These are phyloP conservation scores for Esperia sulphurella DNA, from an alignment of 2,888 invertebrate species.

Conservation along the genomic window DNA sequence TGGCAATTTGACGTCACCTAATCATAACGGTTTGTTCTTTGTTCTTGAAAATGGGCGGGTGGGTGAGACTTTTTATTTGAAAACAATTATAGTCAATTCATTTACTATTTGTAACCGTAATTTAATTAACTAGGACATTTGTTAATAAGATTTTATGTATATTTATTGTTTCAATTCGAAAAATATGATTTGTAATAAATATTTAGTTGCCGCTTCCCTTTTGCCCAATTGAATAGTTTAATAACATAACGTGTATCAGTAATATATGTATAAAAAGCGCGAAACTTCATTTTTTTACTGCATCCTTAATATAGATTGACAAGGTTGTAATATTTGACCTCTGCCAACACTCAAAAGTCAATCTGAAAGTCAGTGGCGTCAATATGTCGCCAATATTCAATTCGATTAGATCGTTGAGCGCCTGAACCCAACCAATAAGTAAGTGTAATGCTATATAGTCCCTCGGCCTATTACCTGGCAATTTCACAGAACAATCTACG, in stretches of 20 bases:
- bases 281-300: no score
- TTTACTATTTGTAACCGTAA: no score
- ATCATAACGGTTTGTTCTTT: slow-evolving; percentile 30
- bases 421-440: slow-evolving; percentile 70
- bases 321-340: slow-evolving; percentile 6
- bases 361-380: slow-evolving; percentile 37
- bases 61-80: no score
- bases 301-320: slow-evolving; percentile 4
- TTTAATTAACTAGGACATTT: background rate
- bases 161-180: background rate
- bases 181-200: background rate
- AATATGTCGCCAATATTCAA: slow-evolving; percentile 60
- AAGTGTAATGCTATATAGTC: slow-evolving; percentile 76
- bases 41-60: slow-evolving; percentile 22
- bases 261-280: no score
- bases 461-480: slow-evolving; percentile 78
- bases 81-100: no score
- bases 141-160: background rate
- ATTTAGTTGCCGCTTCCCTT: no score
- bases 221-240: background rate
- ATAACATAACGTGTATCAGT: no score
- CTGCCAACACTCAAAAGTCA: slow-evolving; percentile 16
- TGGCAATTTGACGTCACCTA: slow-evolving; percentile 31
- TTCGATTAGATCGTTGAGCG: slow-evolving; percentile 68
- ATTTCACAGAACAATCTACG: slow-evolving; percentile 78